Base-by-base conservation (phyloP, 2,888 invertebrate species). In the Leptinotarsa haldemani region DNA sequence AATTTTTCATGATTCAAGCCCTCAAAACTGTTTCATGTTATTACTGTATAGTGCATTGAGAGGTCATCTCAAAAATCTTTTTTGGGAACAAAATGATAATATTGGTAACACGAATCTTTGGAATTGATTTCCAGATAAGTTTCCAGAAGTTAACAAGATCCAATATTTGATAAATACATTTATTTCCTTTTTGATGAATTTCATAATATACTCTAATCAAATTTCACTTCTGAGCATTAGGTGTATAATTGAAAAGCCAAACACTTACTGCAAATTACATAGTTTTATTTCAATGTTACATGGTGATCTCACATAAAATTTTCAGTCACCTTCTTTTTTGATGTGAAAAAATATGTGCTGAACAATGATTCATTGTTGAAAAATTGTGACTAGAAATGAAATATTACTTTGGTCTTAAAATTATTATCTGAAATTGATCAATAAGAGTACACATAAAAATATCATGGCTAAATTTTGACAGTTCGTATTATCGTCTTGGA, bases 341-440 rank as follows among this genome's bases (percentile, higher is more conserved):
- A 75, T 71, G 71, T 74, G 74, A 73, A 75, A 74, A 78, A 74
- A 75, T 78, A 76, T 78, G 79, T 80, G 80, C 79, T 77, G 74
- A 76, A 77, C 78, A 79, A 68, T 78, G 74, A 73, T 77, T 73
- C 73, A 77, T 76, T 77, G 77, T 70, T 74, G 73, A 79, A 77
- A 79, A 78, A 79, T 40, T 77, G 82, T 82, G 82, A 82, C 82
- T 82, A 82, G 82, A 82, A 82, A 77, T 75, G 74, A 81, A 78
- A 78, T 81, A 66, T 69, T 80, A 81, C 81, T 81, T 82, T 82
- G 81, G 82, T 81, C 78, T 79, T 78, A 77, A 64, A 70, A 69
- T 56, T 67, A 63, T 64, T 46, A 46, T 58, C 46, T 61, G 56
- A 73, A 74, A 75, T 61, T 52, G 50, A 71, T 69, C 56, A 75